These are phyloP conservation scores for Agrotis ipsilon DNA, from an alignment of 2,888 invertebrate species.

Conservation along the genomic window DNA sequence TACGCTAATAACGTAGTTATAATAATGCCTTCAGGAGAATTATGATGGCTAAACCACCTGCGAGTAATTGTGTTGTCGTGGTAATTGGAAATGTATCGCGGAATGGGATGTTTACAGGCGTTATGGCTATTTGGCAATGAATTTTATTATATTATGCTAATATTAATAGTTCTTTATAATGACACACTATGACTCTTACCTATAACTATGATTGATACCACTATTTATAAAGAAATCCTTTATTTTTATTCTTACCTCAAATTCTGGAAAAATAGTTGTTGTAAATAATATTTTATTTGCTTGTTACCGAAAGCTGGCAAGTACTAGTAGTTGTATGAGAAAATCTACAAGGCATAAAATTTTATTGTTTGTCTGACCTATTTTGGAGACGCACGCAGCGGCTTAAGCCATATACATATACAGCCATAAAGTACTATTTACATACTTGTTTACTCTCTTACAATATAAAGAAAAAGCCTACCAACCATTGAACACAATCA, in stretches of 20 bases:
- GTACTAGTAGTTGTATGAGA: slow-evolving; percentile 14
- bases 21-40: slow-evolving; percentile 40
- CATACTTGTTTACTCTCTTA: slow-evolving; percentile 42
- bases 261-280: not conserved
- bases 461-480: slow-evolving; percentile 7
- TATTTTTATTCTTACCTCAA: not conserved
- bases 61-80: slow-evolving; percentile 39
- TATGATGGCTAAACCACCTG: slow-evolving; percentile 46
- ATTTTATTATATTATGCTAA: slow-evolving; percentile 20
- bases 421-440: slow-evolving; percentile 43
- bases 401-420: slow-evolving; percentile 11
- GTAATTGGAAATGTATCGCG: slow-evolving; percentile 35
- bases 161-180: slow-evolving; percentile 4
- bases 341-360: slow-evolving; percentile 28
- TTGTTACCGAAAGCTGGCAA: slow-evolving; percentile 6
- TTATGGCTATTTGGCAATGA: slow-evolving; percentile 7
- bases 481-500: not conserved
- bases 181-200: not conserved
- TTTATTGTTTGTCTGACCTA: slow-evolving; percentile 38
- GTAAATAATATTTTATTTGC: slow-evolving; percentile 20
- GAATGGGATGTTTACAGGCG: slow-evolving; percentile 28
- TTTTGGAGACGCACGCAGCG: slow-evolving; percentile 23
- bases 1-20: slow-evolving; percentile 54
- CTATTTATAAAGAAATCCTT: no score
- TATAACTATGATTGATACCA: not conserved